A percentile compares a stretch with the other conserved stretches of the same genome.
phyloP scores from a whole-genome alignment of 2,888 invertebrate genomes.

The Phyllotreta cruciferae region DNA sequence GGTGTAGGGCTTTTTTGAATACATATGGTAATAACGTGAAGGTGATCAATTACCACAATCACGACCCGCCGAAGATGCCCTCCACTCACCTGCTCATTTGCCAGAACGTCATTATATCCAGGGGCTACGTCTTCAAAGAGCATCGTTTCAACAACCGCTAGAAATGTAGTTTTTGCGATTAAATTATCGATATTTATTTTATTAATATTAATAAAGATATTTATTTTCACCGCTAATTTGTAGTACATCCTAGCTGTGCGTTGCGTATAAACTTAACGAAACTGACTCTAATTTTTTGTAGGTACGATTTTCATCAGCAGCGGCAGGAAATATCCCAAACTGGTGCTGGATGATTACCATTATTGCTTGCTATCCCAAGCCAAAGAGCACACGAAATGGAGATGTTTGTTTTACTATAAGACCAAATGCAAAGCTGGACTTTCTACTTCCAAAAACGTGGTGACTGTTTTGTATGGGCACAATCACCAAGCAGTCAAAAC shows the following conservation, averaged over 20 bases:
- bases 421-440: constrained; percentile 46
- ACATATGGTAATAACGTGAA: constrained; percentile 43
- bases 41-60: constrained; percentile 44
- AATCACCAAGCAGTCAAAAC: constrained; percentile 39
- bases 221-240: too few species aligned
- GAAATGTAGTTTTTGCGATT: too few species aligned
- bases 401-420: constrained; percentile 48
- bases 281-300: constrained; percentile 6
- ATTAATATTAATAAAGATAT: too few species aligned
- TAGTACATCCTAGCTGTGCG: too few species aligned
- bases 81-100: constrained; percentile 22
- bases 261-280: too few species aligned
- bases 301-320: constrained; percentile 29
- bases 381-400: constrained; percentile 48
- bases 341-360: constrained; percentile 44
- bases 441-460: constrained; percentile 41
- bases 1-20: constrained; percentile 41
- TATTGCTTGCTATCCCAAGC: constrained; percentile 42
- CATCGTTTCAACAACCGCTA: too few species aligned
- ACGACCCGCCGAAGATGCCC: constrained; percentile 29
- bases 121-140: neutral
- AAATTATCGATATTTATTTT: too few species aligned
- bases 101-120: constrained; percentile 16
- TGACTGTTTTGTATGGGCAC: constrained; percentile 43
- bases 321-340: constrained; percentile 40